Conservation (phyloP, 2,888 invertebrate genomes). For the Euplagia quadripunctaria region DNA sequence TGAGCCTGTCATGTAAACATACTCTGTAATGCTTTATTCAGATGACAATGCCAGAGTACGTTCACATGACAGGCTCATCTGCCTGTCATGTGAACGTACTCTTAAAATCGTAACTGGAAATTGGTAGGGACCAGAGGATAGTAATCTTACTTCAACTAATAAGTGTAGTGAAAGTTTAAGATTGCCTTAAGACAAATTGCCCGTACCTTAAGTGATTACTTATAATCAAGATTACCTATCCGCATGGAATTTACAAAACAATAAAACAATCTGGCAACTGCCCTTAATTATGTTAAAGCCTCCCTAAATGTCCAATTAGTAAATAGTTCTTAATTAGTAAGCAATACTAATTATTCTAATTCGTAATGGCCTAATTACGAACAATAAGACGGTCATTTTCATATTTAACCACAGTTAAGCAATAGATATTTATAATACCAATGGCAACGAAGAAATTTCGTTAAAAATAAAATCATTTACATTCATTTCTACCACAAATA, state of each 20-base stretch:
- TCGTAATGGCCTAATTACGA: neutral
- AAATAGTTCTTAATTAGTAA: slow-evolving; percentile 1
- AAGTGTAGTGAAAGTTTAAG: neutral
- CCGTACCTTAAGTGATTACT: neutral
- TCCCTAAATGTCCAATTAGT: neutral
- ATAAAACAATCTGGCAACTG: slow-evolving; percentile 1
- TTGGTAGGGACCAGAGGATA: too few species aligned
- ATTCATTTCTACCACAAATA: too few species aligned
- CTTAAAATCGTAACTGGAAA: too few species aligned
- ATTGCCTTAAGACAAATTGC: neutral
- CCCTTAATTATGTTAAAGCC: neutral
- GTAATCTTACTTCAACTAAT: too few species aligned
- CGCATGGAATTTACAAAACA: neutral
- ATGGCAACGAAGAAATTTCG: neutral
- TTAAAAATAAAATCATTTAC: too few species aligned
- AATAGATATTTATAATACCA: neutral
- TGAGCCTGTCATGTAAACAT: too few species aligned
- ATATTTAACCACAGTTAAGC: neutral
- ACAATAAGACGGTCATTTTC: neutral
- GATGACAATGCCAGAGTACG: too few species aligned
- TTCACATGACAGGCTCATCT: too few species aligned
- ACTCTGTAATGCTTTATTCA: too few species aligned
- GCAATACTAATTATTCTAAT: slow-evolving; percentile 9
- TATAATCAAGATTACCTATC: neutral
- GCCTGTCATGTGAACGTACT: too few species aligned